Conservation (phyloP, 2,113 vertebrate genomes). For the Ovibos moschatus region DNA sequence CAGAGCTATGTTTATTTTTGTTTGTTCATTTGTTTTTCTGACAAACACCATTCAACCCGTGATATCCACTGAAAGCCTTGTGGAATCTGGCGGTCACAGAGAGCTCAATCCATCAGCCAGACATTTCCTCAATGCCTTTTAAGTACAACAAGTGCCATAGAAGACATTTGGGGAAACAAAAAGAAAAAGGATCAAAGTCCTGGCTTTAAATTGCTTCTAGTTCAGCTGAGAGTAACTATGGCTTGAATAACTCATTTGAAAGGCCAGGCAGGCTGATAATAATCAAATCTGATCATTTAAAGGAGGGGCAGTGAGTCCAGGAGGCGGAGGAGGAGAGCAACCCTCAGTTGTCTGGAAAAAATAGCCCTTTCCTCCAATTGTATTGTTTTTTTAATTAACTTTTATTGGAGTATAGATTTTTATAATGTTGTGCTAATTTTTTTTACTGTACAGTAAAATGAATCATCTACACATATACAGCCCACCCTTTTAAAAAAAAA, state of each 20-base stretch:
- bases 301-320: background rate
- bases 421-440: background rate
- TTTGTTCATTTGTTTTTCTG: background rate
- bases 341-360: background rate
- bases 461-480: background rate
- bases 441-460: background rate
- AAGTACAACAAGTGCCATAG: background rate
- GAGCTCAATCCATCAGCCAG: background rate
- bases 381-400: background rate
- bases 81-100: background rate
- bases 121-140: background rate
- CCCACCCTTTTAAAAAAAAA: background rate
- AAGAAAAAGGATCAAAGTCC: background rate
- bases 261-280: background rate
- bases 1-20: background rate
- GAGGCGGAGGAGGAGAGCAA: background rate
- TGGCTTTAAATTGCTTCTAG: background rate
- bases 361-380: background rate
- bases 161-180: background rate
- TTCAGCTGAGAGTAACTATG: background rate
- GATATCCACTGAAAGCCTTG: background rate
- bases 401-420: background rate
- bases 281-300: background rate
- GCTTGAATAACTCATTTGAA: background rate
- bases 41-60: background rate